These are phyloP conservation scores for Diadophis punctatus DNA, from an alignment of 2,113 vertebrate species.

Conservation along the genomic window DNA sequence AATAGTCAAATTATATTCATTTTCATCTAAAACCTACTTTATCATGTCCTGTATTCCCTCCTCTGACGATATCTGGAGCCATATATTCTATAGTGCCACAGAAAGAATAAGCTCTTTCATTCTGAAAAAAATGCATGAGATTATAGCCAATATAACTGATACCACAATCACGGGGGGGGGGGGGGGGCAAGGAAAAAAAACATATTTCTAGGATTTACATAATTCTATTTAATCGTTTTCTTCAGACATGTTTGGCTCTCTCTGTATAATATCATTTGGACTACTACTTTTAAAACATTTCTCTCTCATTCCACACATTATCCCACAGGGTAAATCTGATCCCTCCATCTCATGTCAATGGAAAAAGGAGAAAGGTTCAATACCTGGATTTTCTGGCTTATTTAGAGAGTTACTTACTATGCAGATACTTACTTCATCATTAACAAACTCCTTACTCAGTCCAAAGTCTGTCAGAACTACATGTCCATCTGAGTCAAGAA, in stretches of 20 bases:
- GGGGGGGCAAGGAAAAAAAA: slow-evolving; percentile 3
- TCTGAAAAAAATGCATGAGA: slow-evolving; percentile 60
- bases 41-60: slow-evolving; percentile 91
- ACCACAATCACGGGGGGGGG: background rate
- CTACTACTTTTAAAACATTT: background rate
- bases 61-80: slow-evolving; percentile 96
- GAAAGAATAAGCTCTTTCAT: slow-evolving; percentile 92
- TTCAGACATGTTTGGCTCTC: background rate
- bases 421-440: slow-evolving; percentile 85
- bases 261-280: background rate
- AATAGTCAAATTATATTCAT: background rate
- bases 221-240: background rate
- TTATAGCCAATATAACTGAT: background rate
- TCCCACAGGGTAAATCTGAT: background rate
- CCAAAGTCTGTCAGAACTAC: slow-evolving; percentile 98
- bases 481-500: slow-evolving; percentile 91
- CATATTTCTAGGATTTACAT: slow-evolving; percentile 38
- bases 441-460: slow-evolving; percentile 94
- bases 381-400: too few species aligned
- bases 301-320: background rate
- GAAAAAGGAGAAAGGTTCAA: slow-evolving; percentile 6
- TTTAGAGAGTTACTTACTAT: slow-evolving; percentile 34
- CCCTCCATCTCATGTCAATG: background rate
- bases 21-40: slow-evolving; percentile 75
- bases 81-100: slow-evolving; percentile 98